These are phyloP conservation scores for Pelochelys cantorii DNA, from an alignment of 2,797 vertebrate genomes.

Conservation along the genomic window DNA sequence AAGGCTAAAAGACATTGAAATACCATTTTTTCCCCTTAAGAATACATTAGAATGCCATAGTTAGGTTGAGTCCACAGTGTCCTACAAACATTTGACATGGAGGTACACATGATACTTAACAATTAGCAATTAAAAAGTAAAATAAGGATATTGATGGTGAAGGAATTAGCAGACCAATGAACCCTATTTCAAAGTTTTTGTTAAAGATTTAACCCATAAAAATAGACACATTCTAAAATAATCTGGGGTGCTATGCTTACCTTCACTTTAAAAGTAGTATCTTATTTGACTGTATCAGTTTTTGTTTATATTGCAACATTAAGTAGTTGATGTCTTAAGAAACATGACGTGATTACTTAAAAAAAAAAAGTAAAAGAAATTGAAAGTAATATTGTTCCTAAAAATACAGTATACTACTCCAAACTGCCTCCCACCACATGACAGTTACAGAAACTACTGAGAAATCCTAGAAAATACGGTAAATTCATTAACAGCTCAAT, in stretches of 20 bases:
- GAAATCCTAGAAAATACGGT: not conserved
- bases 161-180: not conserved
- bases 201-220: not conserved
- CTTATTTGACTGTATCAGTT: not conserved
- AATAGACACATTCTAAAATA: not conserved
- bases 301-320: not conserved
- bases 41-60: not conserved
- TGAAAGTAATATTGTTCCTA: not conserved
- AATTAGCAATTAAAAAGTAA: not conserved
- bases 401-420: slow-evolving; percentile 48
- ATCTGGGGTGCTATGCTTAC: not conserved
- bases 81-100: not conserved
- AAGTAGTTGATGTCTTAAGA: not conserved
- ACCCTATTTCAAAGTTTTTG: rapidly evolving
- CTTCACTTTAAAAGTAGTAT: not conserved
- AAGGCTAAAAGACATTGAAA: not conserved
- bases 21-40: not conserved
- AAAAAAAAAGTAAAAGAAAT: not conserved
- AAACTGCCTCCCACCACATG: slow-evolving; percentile 18
- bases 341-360: not conserved
- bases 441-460: slow-evolving; percentile 41
- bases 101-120: not conserved
- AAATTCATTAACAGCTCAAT: slow-evolving; percentile 43
- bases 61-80: not conserved
- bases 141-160: not conserved